Conservation (phyloP, 2,888 invertebrate species). For the Diaphora mendica region DNA sequence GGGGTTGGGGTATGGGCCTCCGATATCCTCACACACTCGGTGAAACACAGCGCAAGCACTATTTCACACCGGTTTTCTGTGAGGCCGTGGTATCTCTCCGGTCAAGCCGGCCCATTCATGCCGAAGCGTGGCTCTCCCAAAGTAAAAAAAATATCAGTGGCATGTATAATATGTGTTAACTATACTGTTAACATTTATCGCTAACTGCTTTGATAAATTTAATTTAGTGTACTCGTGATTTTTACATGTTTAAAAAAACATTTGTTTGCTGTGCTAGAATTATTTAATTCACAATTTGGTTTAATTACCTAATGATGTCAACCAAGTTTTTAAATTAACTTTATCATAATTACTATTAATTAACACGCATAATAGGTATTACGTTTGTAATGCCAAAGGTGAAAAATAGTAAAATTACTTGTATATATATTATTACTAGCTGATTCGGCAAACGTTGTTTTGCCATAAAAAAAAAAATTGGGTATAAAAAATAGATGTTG, state of each 20-base stretch:
- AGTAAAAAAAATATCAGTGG: too few relatives aligned
- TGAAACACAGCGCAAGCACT: too few relatives aligned
- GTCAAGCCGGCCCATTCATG: too few relatives aligned
- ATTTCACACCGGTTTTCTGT: too few relatives aligned
- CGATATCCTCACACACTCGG: too few relatives aligned
- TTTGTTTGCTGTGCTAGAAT: neutral
- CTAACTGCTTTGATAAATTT: neutral
- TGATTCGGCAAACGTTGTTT: too few relatives aligned
- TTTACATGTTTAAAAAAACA: neutral
- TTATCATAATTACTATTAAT: neutral
- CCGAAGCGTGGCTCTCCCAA: too few relatives aligned
- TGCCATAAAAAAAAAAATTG: too few relatives aligned
- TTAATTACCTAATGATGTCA: neutral
- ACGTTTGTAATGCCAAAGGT: too few relatives aligned
- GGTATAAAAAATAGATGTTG: too few relatives aligned
- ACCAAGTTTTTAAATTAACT: neutral
- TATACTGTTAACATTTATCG: neutral
- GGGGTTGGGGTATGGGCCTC: too few relatives aligned
- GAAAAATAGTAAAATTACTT: neutral
- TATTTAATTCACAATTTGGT: neutral
- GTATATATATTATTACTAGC: neutral
- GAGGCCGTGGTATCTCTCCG: too few relatives aligned
- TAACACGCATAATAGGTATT: neutral
- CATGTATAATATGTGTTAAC: neutral
- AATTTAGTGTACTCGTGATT: neutral